phyloP scores from a whole-genome alignment of 2,888 invertebrate species.

The Dastarcus helophoroides region DNA sequence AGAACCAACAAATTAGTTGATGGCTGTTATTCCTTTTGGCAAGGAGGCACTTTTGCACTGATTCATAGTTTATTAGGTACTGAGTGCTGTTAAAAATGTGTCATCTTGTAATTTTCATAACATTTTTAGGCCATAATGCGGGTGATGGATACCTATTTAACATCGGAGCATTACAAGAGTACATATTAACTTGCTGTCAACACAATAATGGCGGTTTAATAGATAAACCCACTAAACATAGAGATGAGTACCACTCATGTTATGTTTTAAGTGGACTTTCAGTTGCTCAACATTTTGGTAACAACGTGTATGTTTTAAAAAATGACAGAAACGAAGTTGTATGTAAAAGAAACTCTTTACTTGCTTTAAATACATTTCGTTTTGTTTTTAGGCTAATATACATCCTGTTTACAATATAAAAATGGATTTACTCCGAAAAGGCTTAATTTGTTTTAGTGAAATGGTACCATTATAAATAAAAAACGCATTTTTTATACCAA shows the following conservation, averaged over 20 bases:
- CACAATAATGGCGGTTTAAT: slow-evolving; percentile 75
- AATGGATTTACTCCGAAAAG: slow-evolving; percentile 48
- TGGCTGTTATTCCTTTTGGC: slow-evolving; percentile 99
- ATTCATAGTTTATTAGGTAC: slow-evolving; percentile 55
- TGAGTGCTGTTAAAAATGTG: no score
- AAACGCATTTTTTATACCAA: no score
- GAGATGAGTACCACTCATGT: slow-evolving; percentile 95
- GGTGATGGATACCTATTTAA: slow-evolving; percentile 63
- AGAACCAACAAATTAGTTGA: slow-evolving; percentile 97
- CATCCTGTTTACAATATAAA: slow-evolving; percentile 79
- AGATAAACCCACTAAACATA: slow-evolving; percentile 88
- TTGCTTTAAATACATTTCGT: neutral
- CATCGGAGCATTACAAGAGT: slow-evolving; percentile 85
- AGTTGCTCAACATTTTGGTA: slow-evolving; percentile 66
- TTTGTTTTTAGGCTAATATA: slow-evolving; percentile 44
- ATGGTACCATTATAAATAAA: no score
- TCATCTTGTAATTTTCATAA: no score
- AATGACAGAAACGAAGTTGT: slow-evolving; percentile 57
- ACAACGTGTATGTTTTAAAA: slow-evolving; percentile 50
- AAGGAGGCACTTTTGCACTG: slow-evolving; percentile 84
- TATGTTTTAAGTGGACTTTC: slow-evolving; percentile 92
- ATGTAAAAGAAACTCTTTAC: slow-evolving; percentile 20
- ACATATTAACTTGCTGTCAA: slow-evolving; percentile 89
- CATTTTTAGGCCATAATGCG: no score
- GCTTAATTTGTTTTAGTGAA: slow-evolving; percentile 36